phyloP scores from a whole-genome alignment of 2,113 vertebrate genomes.

The Suncus etruscus region DNA sequence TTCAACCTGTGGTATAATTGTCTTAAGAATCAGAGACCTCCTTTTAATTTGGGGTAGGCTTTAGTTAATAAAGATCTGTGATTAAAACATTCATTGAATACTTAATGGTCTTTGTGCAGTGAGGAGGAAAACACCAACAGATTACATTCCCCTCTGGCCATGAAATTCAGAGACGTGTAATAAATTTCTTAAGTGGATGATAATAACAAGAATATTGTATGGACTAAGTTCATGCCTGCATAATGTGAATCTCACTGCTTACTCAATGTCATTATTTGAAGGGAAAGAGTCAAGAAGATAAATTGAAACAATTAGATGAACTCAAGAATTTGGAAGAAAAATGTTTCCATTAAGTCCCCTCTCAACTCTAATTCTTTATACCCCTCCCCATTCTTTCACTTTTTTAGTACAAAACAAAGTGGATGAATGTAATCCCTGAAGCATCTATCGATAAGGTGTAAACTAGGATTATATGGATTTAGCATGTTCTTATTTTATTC shows the following conservation, averaged over 20 bases:
- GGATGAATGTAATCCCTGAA: neutral
- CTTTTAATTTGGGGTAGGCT: constrained; percentile 72
- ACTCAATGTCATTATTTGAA: constrained; percentile 71
- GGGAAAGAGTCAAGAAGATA: constrained; percentile 75
- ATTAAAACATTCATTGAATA: constrained; percentile 74
- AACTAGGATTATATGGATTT: neutral
- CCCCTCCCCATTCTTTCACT: constrained; percentile 42
- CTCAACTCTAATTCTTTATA: constrained; percentile 55
- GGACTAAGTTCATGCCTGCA: neutral
- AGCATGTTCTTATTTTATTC: neutral
- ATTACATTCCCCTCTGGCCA: constrained; percentile 50
- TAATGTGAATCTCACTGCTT: constrained; percentile 70
- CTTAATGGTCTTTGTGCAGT: constrained; percentile 41
- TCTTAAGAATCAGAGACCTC: constrained; percentile 68
- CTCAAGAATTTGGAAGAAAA: constrained; percentile 77
- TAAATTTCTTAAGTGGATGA: constrained; percentile 62
- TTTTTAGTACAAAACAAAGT: constrained; percentile 44
- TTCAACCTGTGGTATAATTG: constrained; percentile 75
- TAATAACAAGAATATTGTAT: constrained; percentile 58
- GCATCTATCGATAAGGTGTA: neutral
- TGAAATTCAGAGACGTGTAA: constrained; percentile 60
- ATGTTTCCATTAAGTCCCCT: constrained; percentile 59
- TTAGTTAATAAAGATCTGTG: constrained; percentile 69
- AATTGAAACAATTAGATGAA: constrained; percentile 77
- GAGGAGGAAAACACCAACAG: constrained; percentile 22